A percentile compares a stretch with the other conserved stretches of the same genome.
These are phyloP conservation scores for Motacilla tschutschensis DNA, from an alignment of 2,113 vertebrate species.

Conservation along the genomic window DNA sequence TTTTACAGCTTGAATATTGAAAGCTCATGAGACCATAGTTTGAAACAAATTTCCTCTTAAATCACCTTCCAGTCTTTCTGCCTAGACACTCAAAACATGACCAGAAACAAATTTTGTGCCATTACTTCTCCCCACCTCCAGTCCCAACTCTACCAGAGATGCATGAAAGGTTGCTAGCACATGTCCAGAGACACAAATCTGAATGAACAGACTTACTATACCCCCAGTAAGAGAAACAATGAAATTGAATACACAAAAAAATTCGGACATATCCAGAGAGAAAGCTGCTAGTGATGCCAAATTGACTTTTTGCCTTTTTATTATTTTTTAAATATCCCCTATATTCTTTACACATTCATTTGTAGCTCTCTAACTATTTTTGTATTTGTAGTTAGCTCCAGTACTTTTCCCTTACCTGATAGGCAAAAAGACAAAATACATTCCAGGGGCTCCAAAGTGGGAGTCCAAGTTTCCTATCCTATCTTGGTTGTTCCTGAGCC, in stretches of 20 bases:
- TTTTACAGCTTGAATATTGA: not conserved
- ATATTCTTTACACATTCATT: not conserved
- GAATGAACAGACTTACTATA: rapidly evolving
- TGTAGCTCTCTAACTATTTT: not conserved
- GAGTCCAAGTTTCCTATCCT: not conserved
- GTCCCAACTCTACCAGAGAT: not conserved
- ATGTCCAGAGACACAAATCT: not conserved
- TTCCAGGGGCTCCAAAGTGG: not conserved
- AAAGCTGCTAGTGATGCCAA: not conserved
- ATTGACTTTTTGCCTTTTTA: not conserved
- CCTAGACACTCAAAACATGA: not conserved
- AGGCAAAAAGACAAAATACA: not conserved
- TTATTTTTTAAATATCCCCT: not conserved
- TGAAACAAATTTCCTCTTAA: not conserved
- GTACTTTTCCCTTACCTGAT: not conserved
- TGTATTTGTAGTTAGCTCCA: not conserved
- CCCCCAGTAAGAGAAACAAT: not conserved
- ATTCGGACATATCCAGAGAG: not conserved
- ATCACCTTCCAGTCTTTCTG: not conserved
- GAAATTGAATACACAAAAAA: not conserved
- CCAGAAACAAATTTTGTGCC: not conserved
- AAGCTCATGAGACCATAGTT: not conserved
- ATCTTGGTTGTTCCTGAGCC: not conserved
- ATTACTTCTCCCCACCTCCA: not conserved
- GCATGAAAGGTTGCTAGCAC: not conserved